Evolutionary conservation across 2,113 vertebrate genomes (phyloP).

Genomic region (Lasiurus cinereus): DNA sequence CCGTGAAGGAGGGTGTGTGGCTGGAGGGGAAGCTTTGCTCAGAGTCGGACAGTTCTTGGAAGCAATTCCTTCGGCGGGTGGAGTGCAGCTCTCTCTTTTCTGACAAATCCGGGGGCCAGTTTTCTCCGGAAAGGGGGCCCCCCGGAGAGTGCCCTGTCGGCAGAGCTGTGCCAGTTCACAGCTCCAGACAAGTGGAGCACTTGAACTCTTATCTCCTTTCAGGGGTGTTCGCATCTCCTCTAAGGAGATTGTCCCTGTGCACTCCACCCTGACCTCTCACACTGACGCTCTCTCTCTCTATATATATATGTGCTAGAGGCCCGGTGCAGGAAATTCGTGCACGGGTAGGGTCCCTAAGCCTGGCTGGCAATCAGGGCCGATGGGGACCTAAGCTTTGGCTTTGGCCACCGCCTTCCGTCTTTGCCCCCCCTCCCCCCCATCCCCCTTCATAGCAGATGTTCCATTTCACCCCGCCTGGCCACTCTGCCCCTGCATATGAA

Average conservation of each 20-base stretch:
- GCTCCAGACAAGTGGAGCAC: rapidly evolving
- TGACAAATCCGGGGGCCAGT: slow-evolving; percentile 60
- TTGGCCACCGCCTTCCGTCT: too few relatives aligned
- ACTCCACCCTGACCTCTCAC: neutral
- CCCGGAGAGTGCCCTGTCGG: neutral
- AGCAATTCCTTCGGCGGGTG: slow-evolving; percentile 46
- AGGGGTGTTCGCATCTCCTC: neutral
- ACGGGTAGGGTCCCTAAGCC: too few relatives aligned
- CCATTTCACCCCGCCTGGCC: too few relatives aligned
- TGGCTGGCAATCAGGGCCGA: too few relatives aligned
- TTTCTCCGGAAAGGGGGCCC: slow-evolving; percentile 54
- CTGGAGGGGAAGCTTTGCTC: slow-evolving; percentile 57
- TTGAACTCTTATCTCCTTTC: neutral
- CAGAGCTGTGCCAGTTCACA: rapidly evolving
- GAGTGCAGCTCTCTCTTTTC: slow-evolving; percentile 42
- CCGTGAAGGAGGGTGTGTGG: rapidly evolving
- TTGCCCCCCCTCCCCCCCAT: too few relatives aligned
- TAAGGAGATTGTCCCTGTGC: neutral
- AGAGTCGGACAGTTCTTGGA: slow-evolving; percentile 54
- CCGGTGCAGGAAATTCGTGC: too few relatives aligned
- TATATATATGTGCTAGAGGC: too few relatives aligned
- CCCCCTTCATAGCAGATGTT: too few relatives aligned
- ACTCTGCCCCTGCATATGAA: too few relatives aligned
- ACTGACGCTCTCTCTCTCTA: too few relatives aligned
- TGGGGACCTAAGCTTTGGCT: too few relatives aligned